phyloP scores from a whole-genome alignment of 2,888 invertebrate species.

The Rhingia campestris region DNA sequence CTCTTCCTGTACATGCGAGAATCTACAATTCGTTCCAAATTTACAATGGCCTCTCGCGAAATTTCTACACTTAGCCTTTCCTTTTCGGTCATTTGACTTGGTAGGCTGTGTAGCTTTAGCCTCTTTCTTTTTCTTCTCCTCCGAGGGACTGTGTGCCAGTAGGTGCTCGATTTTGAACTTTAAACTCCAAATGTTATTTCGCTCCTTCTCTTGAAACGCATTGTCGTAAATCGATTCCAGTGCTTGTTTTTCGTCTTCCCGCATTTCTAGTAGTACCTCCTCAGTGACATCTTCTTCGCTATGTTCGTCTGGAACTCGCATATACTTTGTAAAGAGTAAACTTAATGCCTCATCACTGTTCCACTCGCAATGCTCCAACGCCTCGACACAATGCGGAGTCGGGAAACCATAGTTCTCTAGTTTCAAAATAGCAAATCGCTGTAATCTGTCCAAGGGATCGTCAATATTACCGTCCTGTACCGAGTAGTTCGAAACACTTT shows the following conservation, averaged over 20 bases:
- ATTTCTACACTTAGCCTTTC: conserved; percentile 84
- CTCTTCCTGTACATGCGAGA: conserved; percentile 85
- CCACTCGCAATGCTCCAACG: conserved; percentile 86
- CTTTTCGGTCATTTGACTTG: conserved; percentile 79
- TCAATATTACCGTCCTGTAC: conserved; percentile 83
- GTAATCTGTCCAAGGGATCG: conserved; percentile 85
- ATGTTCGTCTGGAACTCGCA: conserved; percentile 75
- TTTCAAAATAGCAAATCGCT: conserved; percentile 88
- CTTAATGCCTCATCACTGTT: conserved; percentile 89
- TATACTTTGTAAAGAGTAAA: conserved; percentile 89
- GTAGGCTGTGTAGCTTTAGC: conserved; percentile 80
- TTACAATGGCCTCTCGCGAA: conserved; percentile 86
- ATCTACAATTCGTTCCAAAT: conserved; percentile 89
- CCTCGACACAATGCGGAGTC: conserved; percentile 89
- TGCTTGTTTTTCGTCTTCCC: conserved; percentile 88
- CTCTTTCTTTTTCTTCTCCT: conserved; percentile 81
- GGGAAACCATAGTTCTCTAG: conserved; percentile 91
- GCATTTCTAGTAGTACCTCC: conserved; percentile 86
- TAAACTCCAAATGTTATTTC: conserved; percentile 88
- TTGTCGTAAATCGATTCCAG: conserved; percentile 90
- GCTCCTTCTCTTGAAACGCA: conserved; percentile 87
- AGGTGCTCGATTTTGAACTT: conserved; percentile 88
- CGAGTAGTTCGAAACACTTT: conserved; percentile 86
- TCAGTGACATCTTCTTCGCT: conserved; percentile 79
- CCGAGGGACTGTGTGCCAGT: conserved; percentile 84